A percentile compares a stretch with the other conserved stretches of the same genome.
phyloP scores from a whole-genome alignment of 2,113 vertebrate species.

The Paedocypris sp. region DNA sequence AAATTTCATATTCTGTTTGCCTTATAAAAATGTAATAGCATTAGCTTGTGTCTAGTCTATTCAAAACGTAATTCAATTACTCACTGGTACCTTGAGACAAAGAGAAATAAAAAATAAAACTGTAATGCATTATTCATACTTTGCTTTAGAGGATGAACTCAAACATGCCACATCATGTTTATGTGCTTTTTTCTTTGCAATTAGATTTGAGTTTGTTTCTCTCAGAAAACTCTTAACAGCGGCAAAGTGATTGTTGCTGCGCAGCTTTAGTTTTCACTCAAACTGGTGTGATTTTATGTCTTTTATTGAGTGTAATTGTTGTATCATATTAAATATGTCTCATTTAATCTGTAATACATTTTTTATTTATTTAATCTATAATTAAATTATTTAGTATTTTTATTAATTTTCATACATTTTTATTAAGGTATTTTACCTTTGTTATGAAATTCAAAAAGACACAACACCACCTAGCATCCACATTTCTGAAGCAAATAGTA shows the following conservation, averaged over 20 bases:
- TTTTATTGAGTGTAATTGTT: no score
- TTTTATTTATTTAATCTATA: no score
- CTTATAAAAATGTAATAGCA: conserved; percentile 42
- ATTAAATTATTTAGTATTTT: no score
- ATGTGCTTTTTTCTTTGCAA: conserved; percentile 38
- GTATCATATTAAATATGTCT: no score
- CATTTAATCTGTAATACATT: no score
- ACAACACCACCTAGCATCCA: no score
- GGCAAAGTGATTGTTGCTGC: background rate
- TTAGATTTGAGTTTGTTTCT: conserved; percentile 22
- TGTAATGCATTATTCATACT: conserved; percentile 42
- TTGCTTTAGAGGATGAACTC: conserved; percentile 33
- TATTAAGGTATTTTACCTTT: no score
- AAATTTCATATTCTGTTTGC: conserved; percentile 33
- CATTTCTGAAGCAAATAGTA: conserved; percentile 2
- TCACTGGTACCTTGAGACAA: conserved; percentile 24
- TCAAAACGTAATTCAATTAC: conserved; percentile 43
- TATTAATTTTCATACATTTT: no score
- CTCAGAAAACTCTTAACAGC: background rate
- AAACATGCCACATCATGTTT: conserved; percentile 39
- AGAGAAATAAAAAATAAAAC: conserved; percentile 28
- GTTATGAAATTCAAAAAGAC: no score
- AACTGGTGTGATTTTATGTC: no score
- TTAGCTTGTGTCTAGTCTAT: conserved; percentile 38
- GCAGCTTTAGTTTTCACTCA: background rate